These are phyloP conservation scores for Leptura quadrifasciata DNA, from an alignment of 2,888 invertebrate genomes.

Conservation along the genomic window DNA sequence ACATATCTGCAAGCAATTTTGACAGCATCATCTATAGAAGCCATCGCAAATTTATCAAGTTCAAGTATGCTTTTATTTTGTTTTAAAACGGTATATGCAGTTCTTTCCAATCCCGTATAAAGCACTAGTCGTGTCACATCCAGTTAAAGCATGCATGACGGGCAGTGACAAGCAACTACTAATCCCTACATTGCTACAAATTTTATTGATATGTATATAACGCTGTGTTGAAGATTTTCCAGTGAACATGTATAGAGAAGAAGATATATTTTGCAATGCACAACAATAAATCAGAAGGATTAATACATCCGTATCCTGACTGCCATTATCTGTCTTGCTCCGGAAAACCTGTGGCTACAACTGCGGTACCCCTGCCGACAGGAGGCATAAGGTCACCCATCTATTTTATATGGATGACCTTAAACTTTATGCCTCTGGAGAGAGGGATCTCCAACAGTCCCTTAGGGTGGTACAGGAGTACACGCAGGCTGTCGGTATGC, in stretches of 20 bases:
- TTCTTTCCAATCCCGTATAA: conserved; percentile 8
- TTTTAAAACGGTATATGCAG: conserved; percentile 13
- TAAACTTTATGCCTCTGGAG: too few species aligned
- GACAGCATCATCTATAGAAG: conserved; percentile 8
- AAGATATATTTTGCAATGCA: conserved; percentile 12
- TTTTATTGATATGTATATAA: conserved; percentile 5
- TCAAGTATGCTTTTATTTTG: neutral
- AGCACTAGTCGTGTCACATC: conserved; percentile 13
- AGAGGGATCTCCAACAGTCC: too few species aligned
- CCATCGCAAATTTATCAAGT: conserved; percentile 1
- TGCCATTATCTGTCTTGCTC: too few species aligned
- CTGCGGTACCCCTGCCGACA: too few species aligned
- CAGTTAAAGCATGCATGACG: conserved; percentile 2
- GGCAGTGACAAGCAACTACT: conserved; percentile 3
- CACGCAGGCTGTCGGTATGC: too few species aligned
- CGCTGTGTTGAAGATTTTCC: conserved; percentile 9
- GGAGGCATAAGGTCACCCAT: too few species aligned
- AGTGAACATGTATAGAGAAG: conserved; percentile 7
- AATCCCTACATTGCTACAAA: neutral
- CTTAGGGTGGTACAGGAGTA: too few species aligned
- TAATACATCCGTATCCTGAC: conserved; percentile 13
- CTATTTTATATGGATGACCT: too few species aligned
- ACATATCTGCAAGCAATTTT: conserved; percentile 10
- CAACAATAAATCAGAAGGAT: neutral
- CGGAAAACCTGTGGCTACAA: too few species aligned